Evolutionary conservation across 1,140 invertebrate genomes (phyloP), one percentile per base, ranked within the genome.

Genomic region (Aphis gossypii): DNA sequence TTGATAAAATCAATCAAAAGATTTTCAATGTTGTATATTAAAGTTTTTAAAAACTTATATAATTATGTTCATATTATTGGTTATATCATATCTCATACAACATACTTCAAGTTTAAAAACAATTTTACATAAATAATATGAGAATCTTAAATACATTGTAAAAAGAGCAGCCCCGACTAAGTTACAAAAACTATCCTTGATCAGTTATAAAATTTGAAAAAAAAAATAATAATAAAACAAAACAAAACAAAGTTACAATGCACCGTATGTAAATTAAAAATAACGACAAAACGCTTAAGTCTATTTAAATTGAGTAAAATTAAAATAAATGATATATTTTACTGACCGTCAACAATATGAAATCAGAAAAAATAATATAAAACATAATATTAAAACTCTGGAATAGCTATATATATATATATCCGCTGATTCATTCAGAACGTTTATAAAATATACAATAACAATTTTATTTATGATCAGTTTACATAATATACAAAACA

Each of bases 231-330:
- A 38, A 84, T 92, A 92, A 56, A 93, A 93, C 35, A 93, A 93
- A 93, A 93, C 48, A 93, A 93, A 93, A 93, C 82, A 93, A 92
- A 93, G 92, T 93, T 93, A 93, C 92, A 93, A 93, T 93, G 92
- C 76, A 93, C 76, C 92, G 76, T 84, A 93, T 44, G 56, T 93
- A 83, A 93, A 84, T 83, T 84, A 41, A 84, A 84, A 84, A 93
- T 93, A 93, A 84, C 44, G 76, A 93, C 82, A 93, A 93, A 93
- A 93, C n/a, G 35, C 68, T 93, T 93, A 54, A 93, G 82, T 93
- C 51, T 93, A 93, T 93, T 54, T 44, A 84, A 84, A 41, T 90
- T 90, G 35, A 90, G 56, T 90, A 60, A 44, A 60, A 90, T 44
- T 30, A 44, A 60, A 60, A 68, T 90, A 68, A 68, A 60, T 41